A percentile compares a stretch with the other conserved stretches of the same genome.
Conservation (phyloP, 2,797 vertebrate species). For the Eidolon dupreanum region DNA sequence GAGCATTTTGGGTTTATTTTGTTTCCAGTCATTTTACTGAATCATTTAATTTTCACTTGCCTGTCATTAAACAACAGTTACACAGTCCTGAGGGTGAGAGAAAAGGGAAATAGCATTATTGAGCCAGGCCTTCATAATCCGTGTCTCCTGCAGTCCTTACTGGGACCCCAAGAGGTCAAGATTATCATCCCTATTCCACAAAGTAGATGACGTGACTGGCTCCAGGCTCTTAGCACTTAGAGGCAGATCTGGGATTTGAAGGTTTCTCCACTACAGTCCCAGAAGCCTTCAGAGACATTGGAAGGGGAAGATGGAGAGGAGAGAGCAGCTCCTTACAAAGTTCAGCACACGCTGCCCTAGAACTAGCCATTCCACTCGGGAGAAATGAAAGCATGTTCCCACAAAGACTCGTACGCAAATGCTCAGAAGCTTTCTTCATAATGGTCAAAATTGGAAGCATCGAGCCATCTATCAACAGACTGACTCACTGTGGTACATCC, state of each 20-base stretch:
- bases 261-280: background rate
- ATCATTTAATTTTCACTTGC: background rate
- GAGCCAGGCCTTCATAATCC: fast-evolving
- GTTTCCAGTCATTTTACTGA: background rate
- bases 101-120: too few species aligned
- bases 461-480: background rate
- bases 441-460: background rate
- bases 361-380: background rate
- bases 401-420: background rate
- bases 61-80: fast-evolving
- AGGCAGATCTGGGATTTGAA: background rate
- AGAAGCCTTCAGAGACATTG: background rate
- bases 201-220: fast-evolving
- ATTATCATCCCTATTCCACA: fast-evolving
- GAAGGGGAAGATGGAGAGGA: background rate
- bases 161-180: fast-evolving
- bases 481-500: fast-evolving
- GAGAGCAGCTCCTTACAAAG: too few species aligned
- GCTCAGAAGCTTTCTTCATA: background rate
- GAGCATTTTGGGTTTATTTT: background rate
- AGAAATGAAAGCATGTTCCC: background rate
- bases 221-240: background rate
- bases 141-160: fast-evolving
- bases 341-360: background rate
- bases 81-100: too few species aligned